phyloP scores from a whole-genome alignment of 1,140 invertebrate genomes.

The Drosophila pallidifrons region DNA sequence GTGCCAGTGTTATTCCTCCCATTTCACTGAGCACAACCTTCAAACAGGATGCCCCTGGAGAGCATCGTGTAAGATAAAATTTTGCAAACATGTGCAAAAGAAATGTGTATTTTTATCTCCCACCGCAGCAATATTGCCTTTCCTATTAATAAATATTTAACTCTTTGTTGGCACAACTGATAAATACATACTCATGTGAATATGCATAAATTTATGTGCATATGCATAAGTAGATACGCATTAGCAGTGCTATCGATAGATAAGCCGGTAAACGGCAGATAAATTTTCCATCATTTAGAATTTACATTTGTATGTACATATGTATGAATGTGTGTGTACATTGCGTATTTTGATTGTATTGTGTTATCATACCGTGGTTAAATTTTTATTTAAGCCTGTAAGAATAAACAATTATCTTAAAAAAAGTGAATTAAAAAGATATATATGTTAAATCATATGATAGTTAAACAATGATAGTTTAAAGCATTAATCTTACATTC shows the following conservation, averaged over 20 bases:
- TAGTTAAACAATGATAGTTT: no score
- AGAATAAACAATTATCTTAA: no score
- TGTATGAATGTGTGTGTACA: no score
- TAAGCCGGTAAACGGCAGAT: not conserved
- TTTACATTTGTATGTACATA: no score
- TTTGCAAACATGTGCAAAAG: slow-evolving; percentile 15
- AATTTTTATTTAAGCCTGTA: no score
- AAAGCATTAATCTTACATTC: no score
- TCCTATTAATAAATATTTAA: not conserved
- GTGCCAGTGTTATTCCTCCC: slow-evolving; percentile 91
- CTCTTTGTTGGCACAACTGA: not conserved
- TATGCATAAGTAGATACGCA: not conserved
- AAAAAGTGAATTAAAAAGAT: no score
- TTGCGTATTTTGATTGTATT: no score
- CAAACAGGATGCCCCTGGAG: slow-evolving; percentile 93
- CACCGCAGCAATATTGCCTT: not conserved
- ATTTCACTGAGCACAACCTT: slow-evolving; percentile 97
- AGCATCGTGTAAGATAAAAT: slow-evolving; percentile 88
- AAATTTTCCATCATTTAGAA: no score
- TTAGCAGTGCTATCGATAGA: not conserved
- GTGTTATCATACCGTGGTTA: no score
- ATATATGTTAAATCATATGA: no score
- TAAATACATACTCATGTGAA: not conserved
- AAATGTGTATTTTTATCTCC: slow-evolving; percentile 1
- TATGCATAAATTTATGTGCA: not conserved